These are phyloP conservation scores for Carassius gibelio DNA, from an alignment of 2,113 vertebrate genomes.

Conservation along the genomic window DNA sequence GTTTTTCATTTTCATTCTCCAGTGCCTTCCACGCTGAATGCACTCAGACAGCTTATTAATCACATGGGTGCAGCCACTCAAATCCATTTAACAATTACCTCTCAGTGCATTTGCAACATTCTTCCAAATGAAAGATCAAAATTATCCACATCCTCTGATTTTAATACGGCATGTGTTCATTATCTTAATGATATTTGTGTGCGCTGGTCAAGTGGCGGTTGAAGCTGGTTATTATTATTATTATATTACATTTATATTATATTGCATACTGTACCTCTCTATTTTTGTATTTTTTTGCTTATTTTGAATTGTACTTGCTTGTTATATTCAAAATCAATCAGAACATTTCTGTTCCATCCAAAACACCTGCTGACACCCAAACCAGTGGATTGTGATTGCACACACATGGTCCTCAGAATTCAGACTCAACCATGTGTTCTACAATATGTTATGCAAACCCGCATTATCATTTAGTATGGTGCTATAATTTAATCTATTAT, in stretches of 20 bases:
- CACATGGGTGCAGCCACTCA: slow-evolving; percentile 40
- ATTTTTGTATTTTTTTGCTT: background rate
- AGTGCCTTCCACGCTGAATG: background rate
- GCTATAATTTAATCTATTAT: background rate
- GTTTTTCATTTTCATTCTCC: background rate
- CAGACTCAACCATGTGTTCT: background rate
- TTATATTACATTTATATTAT: too few species aligned
- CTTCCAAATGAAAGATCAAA: slow-evolving; percentile 12
- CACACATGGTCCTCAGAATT: background rate
- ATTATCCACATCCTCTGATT: background rate
- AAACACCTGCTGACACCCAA: slow-evolving; percentile 4
- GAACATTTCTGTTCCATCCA: background rate
- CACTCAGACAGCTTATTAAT: slow-evolving; percentile 36
- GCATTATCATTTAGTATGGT: background rate
- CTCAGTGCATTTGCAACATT: slow-evolving; percentile 18
- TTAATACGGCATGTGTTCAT: background rate
- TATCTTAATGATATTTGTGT: slow-evolving; percentile 15
- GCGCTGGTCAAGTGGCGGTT: background rate
- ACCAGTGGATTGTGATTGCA: background rate
- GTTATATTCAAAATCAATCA: background rate
- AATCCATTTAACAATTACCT: slow-evolving; percentile 36
- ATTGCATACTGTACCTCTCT: background rate
- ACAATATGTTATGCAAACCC: background rate
- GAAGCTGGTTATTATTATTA: background rate
- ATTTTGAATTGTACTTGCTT: background rate